Evolutionary conservation across 1,140 invertebrate species (phyloP).

Genomic region (Bombyx mori): DNA sequence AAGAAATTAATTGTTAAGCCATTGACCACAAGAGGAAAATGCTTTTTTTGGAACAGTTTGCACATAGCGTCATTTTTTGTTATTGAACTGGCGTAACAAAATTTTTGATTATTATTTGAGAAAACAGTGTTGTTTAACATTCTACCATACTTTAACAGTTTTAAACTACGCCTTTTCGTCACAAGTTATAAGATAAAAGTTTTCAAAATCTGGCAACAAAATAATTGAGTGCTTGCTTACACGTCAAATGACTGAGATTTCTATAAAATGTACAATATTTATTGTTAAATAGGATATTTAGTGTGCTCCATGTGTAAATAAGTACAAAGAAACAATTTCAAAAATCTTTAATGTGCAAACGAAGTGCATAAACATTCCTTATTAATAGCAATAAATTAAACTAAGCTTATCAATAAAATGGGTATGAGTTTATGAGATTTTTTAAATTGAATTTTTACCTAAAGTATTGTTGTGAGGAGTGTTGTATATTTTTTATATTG

Average conservation of each 20-base stretch:
- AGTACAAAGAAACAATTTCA: conserved; percentile 15
- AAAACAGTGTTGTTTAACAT: no score
- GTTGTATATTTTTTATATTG: conserved; percentile 21
- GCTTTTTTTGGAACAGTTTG: no score
- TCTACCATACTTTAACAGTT: no score
- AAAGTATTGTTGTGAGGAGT: conserved; percentile 3
- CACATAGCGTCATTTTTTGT: no score
- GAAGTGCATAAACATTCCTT: conserved; percentile 35
- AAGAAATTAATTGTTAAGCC: no score
- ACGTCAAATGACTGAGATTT: conserved; percentile 54
- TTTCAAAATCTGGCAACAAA: conserved; percentile 5
- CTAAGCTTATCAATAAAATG: conserved; percentile 52
- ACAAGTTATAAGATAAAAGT: neutral
- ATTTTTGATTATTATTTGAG: no score
- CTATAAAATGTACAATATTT: conserved; percentile 42
- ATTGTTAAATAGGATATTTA: conserved; percentile 23
- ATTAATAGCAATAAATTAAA: conserved; percentile 39
- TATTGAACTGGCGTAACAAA: no score
- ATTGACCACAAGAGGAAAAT: no score
- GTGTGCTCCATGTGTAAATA: conserved; percentile 14
- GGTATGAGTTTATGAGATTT: conserved; percentile 36
- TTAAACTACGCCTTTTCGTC: no score
- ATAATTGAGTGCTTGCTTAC: conserved; percentile 47
- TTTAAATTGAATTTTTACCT: conserved; percentile 13
- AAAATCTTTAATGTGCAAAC: conserved; percentile 27